Conservation (phyloP, 2,113 vertebrate species). For the Dermatemys mawii region DNA sequence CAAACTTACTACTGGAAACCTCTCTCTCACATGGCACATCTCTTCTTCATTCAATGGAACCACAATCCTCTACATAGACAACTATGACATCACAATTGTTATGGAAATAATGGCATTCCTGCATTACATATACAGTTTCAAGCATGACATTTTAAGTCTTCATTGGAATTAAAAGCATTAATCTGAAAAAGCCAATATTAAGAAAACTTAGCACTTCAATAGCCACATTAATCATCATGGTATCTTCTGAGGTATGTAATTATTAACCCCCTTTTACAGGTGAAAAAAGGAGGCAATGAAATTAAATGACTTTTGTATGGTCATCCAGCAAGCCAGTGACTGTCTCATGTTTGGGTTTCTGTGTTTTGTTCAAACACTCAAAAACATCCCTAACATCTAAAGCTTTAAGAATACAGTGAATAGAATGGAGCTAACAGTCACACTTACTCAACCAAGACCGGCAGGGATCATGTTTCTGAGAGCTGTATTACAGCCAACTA, state of each 20-base stretch:
- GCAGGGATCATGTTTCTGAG: neutral
- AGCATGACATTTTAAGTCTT: neutral
- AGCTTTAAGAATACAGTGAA: neutral
- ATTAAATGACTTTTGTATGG: neutral
- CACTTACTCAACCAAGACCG: neutral
- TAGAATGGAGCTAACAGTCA: neutral
- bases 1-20: slow-evolving; percentile 20
- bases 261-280: neutral
- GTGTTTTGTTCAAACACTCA: neutral
- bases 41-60: slow-evolving; percentile 2
- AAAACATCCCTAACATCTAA: neutral
- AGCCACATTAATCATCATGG: neutral
- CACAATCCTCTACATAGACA: neutral
- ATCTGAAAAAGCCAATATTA: neutral
- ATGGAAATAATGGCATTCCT: slow-evolving; percentile 33
- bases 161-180: neutral
- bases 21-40: slow-evolving; percentile 5
- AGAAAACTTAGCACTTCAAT: neutral
- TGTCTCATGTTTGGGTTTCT: neutral
- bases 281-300: neutral
- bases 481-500: neutral
- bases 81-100: slow-evolving; percentile 20
- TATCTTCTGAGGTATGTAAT: neutral
- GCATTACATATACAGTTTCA: neutral
- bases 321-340: neutral